These are phyloP conservation scores for Vultur gryphus DNA, from an alignment of 2,797 vertebrate species.

Conservation along the genomic window DNA sequence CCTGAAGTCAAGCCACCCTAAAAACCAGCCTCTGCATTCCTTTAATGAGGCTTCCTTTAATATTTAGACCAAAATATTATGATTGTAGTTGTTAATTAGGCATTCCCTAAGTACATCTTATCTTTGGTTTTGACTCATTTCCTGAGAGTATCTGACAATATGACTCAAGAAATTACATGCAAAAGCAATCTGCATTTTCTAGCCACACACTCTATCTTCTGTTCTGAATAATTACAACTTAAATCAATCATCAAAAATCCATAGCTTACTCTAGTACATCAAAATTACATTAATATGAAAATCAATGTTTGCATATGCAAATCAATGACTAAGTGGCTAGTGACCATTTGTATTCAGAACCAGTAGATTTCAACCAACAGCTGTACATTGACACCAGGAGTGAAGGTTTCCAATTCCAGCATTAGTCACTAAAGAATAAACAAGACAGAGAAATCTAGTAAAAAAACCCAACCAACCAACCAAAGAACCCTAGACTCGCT, in stretches of 20 bases:
- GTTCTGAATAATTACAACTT: not conserved
- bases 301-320: not conserved
- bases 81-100: not conserved
- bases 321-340: not conserved
- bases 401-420: not conserved
- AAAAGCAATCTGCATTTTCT: not conserved
- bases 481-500: not conserved
- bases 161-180: not conserved
- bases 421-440: not conserved
- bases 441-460: fast-evolving
- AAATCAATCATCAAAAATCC: not conserved
- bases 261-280: not conserved
- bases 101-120: not conserved
- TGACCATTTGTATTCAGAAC: not conserved
- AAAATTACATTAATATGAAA: not conserved
- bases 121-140: conserved; percentile 2
- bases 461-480: fast-evolving
- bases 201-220: not conserved
- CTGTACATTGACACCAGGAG: not conserved
- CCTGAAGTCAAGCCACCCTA: not conserved
- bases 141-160: not conserved
- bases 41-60: not conserved
- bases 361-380: not conserved
- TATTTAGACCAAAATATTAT: conserved; percentile 1
- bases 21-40: not conserved